A percentile compares a stretch with the other conserved stretches of the same genome.
Evolutionary conservation across 2,113 vertebrate species (phyloP).

Genomic region (Caracal caracal): DNA sequence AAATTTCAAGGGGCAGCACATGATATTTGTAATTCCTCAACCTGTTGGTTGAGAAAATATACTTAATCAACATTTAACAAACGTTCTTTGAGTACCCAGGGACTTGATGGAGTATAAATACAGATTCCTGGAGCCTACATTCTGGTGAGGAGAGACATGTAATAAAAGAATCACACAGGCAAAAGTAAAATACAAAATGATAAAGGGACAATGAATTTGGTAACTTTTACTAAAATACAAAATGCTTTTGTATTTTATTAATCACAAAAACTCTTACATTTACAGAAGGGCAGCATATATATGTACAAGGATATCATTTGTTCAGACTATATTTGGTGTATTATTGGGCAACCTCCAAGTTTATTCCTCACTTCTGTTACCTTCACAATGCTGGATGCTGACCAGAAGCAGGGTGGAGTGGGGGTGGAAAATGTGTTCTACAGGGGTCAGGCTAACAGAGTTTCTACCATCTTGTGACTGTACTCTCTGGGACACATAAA

Average conservation of each 20-base stretch:
- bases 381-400: background rate
- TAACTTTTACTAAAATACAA: background rate
- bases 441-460: background rate
- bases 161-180: conserved; percentile 24
- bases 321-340: background rate
- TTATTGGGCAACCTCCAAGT: background rate
- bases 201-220: background rate
- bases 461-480: background rate
- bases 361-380: conserved; percentile 3
- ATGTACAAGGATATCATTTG: background rate
- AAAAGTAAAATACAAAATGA: background rate
- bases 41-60: conserved; percentile 53
- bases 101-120: conserved; percentile 29
- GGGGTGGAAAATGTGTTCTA: background rate
- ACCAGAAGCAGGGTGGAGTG: rapidly evolving
- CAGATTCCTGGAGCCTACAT: background rate
- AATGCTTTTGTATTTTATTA: background rate
- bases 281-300: background rate
- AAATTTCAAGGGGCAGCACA: conserved; percentile 10
- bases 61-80: conserved; percentile 46
- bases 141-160: background rate
- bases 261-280: background rate
- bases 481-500: background rate
- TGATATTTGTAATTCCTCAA: conserved; percentile 28
- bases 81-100: background rate